These are phyloP conservation scores for Calliopum simillimum DNA, from an alignment of 2,888 invertebrate species.

Conservation along the genomic window DNA sequence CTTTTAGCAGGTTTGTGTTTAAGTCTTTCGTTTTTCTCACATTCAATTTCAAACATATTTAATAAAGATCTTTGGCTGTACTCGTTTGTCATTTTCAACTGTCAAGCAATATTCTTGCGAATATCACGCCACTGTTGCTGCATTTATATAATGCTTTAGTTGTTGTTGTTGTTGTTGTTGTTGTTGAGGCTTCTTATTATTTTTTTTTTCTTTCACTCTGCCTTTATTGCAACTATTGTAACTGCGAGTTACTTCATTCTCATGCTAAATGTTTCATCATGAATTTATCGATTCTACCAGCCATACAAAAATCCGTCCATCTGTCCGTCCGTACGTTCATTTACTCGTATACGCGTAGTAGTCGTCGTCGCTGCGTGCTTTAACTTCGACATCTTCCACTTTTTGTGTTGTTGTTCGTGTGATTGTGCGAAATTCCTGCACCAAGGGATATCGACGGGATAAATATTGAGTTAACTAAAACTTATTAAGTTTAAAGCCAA, in stretches of 20 bases:
- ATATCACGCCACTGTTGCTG: background rate
- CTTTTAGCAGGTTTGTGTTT: too few relatives aligned
- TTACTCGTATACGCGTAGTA: background rate
- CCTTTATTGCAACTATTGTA: conserved; percentile 6
- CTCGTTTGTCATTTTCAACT: too few relatives aligned
- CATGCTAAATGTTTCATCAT: conserved; percentile 49
- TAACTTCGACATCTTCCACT: background rate
- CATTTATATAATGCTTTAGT: too few relatives aligned
- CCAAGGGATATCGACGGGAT: conserved; percentile 47
- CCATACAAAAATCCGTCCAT: background rate
- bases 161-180: background rate
- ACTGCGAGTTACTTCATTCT: conserved; percentile 40
- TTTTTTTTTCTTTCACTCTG: too few relatives aligned
- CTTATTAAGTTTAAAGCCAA: conserved; percentile 34
- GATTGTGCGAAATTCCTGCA: conserved; percentile 46
- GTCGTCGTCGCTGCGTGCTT: background rate
- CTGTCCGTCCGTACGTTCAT: background rate
- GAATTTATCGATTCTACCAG: conserved; percentile 46
- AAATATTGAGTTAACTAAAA: conserved; percentile 36
- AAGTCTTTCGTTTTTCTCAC: too few relatives aligned
- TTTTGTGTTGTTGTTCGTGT: background rate
- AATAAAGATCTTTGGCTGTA: too few relatives aligned
- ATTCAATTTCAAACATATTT: too few relatives aligned
- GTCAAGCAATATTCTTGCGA: background rate
- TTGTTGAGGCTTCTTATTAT: background rate